Evolutionary conservation across 1,140 invertebrate species (phyloP).

Genomic region (Drosophila prosaltans): DNA sequence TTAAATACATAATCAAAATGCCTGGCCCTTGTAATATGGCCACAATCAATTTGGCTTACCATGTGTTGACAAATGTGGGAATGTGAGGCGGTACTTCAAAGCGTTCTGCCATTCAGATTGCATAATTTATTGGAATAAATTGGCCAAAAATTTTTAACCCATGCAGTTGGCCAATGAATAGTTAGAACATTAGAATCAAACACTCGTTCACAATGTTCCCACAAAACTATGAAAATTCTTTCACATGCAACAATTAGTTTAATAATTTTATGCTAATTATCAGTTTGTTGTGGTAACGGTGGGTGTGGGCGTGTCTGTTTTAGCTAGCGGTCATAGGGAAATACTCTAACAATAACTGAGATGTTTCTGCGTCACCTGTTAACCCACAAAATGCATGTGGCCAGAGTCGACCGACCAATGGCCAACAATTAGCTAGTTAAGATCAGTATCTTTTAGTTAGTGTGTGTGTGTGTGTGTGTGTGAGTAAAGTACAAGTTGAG

Average conservation of each 20-base stretch:
- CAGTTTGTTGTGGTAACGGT: conserved; percentile 50
- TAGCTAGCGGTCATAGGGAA: conserved; percentile 68
- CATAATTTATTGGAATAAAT: conserved; percentile 77
- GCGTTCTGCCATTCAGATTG: conserved; percentile 48
- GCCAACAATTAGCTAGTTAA: conserved; percentile 64
- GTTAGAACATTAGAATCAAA: conserved; percentile 11
- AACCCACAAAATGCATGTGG: conserved; percentile 66
- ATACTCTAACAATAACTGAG: conserved; percentile 44
- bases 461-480: conserved; percentile 39
- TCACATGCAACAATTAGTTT: conserved; percentile 72
- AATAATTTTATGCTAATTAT: conserved; percentile 78
- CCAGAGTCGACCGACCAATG: conserved; percentile 47
- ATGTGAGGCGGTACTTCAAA: conserved; percentile 68
- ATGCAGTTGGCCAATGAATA: conserved; percentile 43
- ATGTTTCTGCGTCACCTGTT: conserved; percentile 68
- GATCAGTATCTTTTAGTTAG: conserved; percentile 58
- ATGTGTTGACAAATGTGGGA: conserved; percentile 74
- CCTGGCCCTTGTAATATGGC: not conserved
- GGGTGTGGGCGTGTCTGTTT: conserved; percentile 45
- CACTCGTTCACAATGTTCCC: conserved; percentile 61
- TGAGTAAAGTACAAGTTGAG: not conserved
- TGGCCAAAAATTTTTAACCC: conserved; percentile 59
- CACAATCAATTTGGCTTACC: not conserved
- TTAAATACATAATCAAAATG: not conserved
- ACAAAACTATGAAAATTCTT: conserved; percentile 45